A percentile compares a stretch with the other conserved stretches of the same genome.
These are phyloP conservation scores for Chloroclystis v-ata DNA, from an alignment of 2,888 invertebrate genomes.

Conservation along the genomic window DNA sequence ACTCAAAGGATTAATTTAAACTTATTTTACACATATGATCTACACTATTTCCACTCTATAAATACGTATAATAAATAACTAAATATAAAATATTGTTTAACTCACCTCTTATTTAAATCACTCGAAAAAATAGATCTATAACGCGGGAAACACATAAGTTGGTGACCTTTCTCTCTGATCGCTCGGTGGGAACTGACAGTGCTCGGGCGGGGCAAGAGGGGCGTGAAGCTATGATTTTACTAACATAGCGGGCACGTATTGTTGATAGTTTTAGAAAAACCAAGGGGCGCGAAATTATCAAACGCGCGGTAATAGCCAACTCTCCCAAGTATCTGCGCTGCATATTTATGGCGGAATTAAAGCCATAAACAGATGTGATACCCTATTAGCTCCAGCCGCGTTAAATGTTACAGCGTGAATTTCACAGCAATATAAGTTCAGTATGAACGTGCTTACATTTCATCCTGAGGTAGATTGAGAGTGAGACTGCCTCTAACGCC, in stretches of 20 bases:
- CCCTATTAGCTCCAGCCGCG: no score
- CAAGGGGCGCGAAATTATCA: no score
- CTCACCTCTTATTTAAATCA: slow-evolving; percentile 1
- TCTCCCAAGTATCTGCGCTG: no score
- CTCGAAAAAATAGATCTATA: not conserved
- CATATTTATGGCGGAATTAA: no score
- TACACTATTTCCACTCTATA: not conserved
- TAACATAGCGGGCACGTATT: not conserved
- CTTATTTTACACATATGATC: not conserved
- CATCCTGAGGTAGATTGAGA: slow-evolving; percentile 84
- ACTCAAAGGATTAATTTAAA: not conserved
- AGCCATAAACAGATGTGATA: no score
- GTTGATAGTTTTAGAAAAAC: slow-evolving; percentile 7
- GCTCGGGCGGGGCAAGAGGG: not conserved
- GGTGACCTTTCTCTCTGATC: not conserved
- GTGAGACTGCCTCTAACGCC: slow-evolving; percentile 86
- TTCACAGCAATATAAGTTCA: no score
- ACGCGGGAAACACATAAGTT: not conserved
- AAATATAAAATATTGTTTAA: not conserved
- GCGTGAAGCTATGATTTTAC: not conserved
- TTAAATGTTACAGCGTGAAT: no score
- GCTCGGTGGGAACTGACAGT: slow-evolving; percentile 1
- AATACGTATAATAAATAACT: slow-evolving; percentile 1
- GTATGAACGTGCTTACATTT: slow-evolving; percentile 77
- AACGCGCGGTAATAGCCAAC: no score